A percentile compares a stretch with the other conserved stretches of the same genome.
Conservation (phyloP, 1,140 invertebrate species). For the Chrysomallon squamiferum region DNA sequence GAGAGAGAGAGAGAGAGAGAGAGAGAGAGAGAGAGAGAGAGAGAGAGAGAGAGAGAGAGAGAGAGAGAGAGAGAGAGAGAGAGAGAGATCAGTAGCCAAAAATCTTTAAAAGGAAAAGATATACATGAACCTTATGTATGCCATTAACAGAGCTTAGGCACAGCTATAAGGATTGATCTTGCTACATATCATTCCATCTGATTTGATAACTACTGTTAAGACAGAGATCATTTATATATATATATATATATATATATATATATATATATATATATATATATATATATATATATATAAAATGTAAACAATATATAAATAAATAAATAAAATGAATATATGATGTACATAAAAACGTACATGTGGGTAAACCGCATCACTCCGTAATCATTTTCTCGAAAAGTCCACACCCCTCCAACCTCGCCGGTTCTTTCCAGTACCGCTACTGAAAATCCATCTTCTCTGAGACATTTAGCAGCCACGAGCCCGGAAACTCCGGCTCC, state of each 20-base stretch:
- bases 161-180: too few species aligned
- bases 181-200: too few species aligned
- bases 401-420: constrained; percentile 60
- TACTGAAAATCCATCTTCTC: constrained; percentile 49
- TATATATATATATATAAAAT: not conserved
- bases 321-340: too few species aligned
- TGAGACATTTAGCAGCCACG: constrained; percentile 53
- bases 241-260: not conserved
- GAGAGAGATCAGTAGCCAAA: not conserved
- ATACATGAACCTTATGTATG: too few species aligned
- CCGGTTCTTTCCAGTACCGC: constrained; percentile 50
- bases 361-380: constrained; percentile 62
- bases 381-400: constrained; percentile 56
- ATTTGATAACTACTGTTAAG: too few species aligned
- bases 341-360: constrained; percentile 60
- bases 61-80: constrained; percentile 1
- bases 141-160: too few species aligned
- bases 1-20: constrained; percentile 5
- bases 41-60: constrained; percentile 7
- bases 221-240: not conserved
- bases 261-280: not conserved
- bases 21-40: constrained; percentile 5
- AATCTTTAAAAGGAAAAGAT: not conserved
- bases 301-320: not conserved
- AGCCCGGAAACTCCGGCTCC: constrained; percentile 61